These are phyloP conservation scores for Acanthornis magna DNA, from an alignment of 2,797 vertebrate genomes.

Conservation along the genomic window DNA sequence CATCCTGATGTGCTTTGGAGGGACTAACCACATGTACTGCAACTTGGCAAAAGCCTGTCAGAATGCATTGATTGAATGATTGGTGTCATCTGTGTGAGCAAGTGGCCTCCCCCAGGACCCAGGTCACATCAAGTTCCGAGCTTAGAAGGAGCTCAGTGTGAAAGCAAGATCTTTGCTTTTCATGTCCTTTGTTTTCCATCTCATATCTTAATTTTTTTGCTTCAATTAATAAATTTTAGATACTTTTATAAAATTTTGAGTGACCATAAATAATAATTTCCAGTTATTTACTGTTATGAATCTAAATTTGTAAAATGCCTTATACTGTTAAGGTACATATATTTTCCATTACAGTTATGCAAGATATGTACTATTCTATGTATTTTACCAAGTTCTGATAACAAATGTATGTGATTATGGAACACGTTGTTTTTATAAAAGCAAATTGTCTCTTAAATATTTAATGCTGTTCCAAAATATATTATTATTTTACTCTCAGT, in stretches of 20 bases:
- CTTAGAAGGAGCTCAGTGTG: not conserved
- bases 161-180: not conserved
- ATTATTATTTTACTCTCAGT: not conserved
- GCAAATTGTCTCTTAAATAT: not conserved
- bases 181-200: not conserved
- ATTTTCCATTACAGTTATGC: not conserved
- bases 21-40: not conserved
- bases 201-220: not conserved
- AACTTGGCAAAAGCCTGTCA: not conserved
- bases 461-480: not conserved
- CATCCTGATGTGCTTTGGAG: not conserved
- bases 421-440: not conserved
- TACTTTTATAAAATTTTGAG: not conserved
- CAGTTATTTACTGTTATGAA: not conserved
- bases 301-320: not conserved
- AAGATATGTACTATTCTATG: not conserved
- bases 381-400: not conserved
- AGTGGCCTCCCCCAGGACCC: not conserved
- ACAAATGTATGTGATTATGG: not conserved
- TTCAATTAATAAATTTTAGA: not conserved
- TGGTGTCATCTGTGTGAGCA: not conserved
- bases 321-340: not conserved
- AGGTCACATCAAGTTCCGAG: fast-evolving
- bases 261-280: not conserved
- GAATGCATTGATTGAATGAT: not conserved